Percentiles rank a stretch among this genome's conserved stretches.
Evolutionary conservation across 2,797 vertebrate genomes (phyloP).

Genomic region (Amblyopsis hoosieri): DNA sequence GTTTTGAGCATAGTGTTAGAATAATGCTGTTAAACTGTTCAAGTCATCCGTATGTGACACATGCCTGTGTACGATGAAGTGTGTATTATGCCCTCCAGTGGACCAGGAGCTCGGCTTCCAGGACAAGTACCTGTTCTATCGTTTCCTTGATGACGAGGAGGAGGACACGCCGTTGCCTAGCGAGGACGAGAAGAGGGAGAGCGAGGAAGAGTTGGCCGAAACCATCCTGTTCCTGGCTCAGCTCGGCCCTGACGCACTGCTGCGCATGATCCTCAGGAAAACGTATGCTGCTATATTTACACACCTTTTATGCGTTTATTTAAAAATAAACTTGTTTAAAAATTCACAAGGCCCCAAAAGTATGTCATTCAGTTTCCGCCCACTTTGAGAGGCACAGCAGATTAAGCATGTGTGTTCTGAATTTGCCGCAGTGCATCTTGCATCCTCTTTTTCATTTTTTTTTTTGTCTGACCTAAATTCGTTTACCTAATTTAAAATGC

Average conservation of each 20-base stretch:
- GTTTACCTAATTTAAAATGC: too few species aligned
- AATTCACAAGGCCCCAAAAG: too few species aligned
- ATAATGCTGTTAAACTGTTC: neutral
- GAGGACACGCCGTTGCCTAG: conserved; percentile 92
- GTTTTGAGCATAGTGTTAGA: neutral
- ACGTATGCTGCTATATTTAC: conserved; percentile 77
- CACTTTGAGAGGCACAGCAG: too few species aligned
- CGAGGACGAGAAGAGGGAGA: conserved; percentile 95
- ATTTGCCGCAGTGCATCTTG: too few species aligned
- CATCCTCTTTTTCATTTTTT: too few species aligned
- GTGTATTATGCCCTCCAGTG: conserved; percentile 71
- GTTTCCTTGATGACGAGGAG: conserved; percentile 93
- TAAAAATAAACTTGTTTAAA: too few species aligned
- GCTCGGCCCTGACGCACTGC: conserved; percentile 93
- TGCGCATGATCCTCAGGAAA: conserved; percentile 97
- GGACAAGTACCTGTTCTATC: conserved; percentile 98
- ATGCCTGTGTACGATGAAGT: neutral
- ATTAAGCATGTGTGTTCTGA: too few species aligned
- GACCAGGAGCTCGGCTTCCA: conserved; percentile 96
- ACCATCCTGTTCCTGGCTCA: conserved; percentile 92
- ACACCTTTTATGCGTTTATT: too few species aligned
- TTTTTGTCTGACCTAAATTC: too few species aligned
- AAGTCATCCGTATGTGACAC: neutral
- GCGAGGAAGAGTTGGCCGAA: conserved; percentile 94
- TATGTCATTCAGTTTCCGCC: too few species aligned